Base-by-base conservation (phyloP, 2,113 vertebrate species). In the Strigops habroptila region DNA sequence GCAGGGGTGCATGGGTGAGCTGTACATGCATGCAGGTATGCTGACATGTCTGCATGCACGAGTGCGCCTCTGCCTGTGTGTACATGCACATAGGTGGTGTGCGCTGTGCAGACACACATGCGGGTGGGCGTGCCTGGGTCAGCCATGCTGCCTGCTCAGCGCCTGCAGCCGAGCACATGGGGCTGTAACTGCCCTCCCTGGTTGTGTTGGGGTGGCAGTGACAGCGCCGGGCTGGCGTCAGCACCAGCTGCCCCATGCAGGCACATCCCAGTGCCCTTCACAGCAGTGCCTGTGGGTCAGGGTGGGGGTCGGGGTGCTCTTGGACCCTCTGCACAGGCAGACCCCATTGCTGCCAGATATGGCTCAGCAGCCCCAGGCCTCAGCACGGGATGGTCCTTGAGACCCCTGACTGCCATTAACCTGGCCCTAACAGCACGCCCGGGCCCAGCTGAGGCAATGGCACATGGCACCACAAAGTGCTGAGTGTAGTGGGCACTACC, bases 381-480 rank as follows among this genome's bases (percentile, higher is more conserved):
- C 6, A 1, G 33, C 57, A 59, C 0, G 2, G 33, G n/a, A 35
- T 24, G 57, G 22, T 59, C 57, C 57, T 35, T 2, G 4, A 24
- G 57, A 59, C 33, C 57, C 33, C 57, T 59, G 33, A 24, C 6
- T 2, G 0, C 14, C 57, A 24, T 24, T 59, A 59, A 21, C 14
- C 9, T 15, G 33, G 33, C 22, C 33, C 57, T 22, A 35, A 55
- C 48, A 60, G 76, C 0, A 0, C 18, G 17, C 44, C 39, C 59
- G 1, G 1, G 24, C 28, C 23, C 0, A 0, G 57, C 57, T 9
- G 3, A 73, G 57, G 39, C 28, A 35, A 43, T 0, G 0, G 44
- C 10, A 0, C 73, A 73, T 0, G 1, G 68, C 43, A 91, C 52
- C 64, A 49, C 0, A 2, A 81, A 17, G 5, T 0, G 1, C 43